These are phyloP conservation scores for Brachionus paranguensis DNA, from an alignment of 1,140 invertebrate species.

Conservation along the genomic window DNA sequence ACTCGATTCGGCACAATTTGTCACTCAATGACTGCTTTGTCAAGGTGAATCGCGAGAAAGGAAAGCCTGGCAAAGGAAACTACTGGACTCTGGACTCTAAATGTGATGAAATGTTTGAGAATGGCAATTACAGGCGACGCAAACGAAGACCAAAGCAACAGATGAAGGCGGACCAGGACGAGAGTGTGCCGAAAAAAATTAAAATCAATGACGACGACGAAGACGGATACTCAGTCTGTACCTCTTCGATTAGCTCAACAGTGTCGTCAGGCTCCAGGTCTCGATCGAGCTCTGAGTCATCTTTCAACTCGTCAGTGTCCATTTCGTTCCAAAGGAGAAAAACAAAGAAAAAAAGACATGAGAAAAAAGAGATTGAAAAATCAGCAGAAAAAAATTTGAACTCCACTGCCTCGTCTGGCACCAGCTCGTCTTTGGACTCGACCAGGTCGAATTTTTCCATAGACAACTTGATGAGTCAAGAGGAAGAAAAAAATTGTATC, in stretches of 20 bases:
- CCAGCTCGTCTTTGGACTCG: neutral
- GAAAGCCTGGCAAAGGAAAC: constrained; percentile 59
- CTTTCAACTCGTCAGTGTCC: neutral
- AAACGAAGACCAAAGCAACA: constrained; percentile 54
- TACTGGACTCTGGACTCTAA: constrained; percentile 69
- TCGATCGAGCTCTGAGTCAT: neutral
- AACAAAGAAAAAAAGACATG: neutral
- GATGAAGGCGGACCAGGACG: neutral
- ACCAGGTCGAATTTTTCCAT: constrained; percentile 28
- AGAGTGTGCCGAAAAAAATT: neutral
- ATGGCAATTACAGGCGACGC: constrained; percentile 78
- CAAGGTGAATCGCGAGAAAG: constrained; percentile 68
- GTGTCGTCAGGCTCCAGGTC: neutral
- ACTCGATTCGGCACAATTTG: constrained; percentile 79
- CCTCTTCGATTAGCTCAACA: neutral
- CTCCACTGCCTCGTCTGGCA: constrained; percentile 10
- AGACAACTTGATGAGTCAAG: neutral
- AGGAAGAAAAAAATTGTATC: neutral
- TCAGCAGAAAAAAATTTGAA: constrained; percentile 12
- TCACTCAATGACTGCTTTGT: constrained; percentile 80
- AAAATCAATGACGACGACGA: neutral
- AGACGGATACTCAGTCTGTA: neutral
- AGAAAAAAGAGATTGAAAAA: neutral
- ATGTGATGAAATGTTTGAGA: constrained; percentile 89
- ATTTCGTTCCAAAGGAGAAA: neutral